Percentiles rank a stretch among this genome's conserved stretches.
Evolutionary conservation across 2,113 vertebrate species (phyloP).

Genomic region (Pluvianellus socialis): DNA sequence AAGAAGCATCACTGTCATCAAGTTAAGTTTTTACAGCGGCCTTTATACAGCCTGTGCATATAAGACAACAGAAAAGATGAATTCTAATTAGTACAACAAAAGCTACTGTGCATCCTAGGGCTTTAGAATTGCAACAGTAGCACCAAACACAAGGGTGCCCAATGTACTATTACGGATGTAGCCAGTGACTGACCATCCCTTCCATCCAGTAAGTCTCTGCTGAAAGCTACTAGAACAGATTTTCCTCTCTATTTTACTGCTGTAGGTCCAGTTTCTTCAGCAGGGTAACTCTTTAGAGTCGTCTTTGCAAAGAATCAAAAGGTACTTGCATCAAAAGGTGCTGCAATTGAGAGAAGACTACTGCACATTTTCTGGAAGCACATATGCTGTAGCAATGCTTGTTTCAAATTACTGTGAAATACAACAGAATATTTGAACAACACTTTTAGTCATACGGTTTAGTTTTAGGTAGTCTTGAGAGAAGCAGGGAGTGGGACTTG

Average conservation of each 20-base stretch:
- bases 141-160: neutral
- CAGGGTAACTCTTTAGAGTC: neutral
- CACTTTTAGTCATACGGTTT: neutral
- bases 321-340: neutral
- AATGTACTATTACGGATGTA: neutral
- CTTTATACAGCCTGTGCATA: too few species aligned
- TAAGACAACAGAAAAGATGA: neutral
- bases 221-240: neutral
- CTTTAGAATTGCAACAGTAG: neutral
- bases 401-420: neutral
- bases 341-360: neutral
- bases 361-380: neutral
- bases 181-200: neutral
- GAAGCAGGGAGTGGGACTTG: neutral
- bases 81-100: neutral
- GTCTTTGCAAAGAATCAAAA: neutral
- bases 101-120: neutral
- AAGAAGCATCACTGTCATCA: neutral
- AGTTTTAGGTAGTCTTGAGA: neutral
- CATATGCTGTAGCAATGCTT: neutral
- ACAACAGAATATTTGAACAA: neutral
- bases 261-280: neutral
- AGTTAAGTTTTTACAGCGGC: neutral
- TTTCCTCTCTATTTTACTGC: neutral
- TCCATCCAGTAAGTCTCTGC: neutral